Evolutionary conservation across 2,888 invertebrate species (phyloP).

Genomic region (Branchellion lobata): DNA sequence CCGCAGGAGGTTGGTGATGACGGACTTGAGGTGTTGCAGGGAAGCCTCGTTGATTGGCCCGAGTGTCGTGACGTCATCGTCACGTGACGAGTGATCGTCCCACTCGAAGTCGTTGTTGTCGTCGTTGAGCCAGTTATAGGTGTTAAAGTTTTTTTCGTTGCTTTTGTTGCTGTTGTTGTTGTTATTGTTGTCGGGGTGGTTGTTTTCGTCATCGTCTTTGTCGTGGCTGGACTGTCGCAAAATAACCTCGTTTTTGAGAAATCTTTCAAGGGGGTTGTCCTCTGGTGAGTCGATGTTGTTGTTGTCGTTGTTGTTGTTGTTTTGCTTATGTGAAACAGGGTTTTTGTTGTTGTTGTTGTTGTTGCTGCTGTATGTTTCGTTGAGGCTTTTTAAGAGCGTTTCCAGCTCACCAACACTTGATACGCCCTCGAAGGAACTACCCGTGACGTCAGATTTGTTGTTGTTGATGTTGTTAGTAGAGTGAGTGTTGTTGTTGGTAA

Average conservation of each 20-base stretch:
- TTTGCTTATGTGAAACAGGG: not conserved
- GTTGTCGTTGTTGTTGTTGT: not conserved
- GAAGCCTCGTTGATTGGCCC: not conserved
- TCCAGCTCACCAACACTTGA: conserved; percentile 1
- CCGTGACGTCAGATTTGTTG: not conserved
- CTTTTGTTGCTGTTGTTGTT: not conserved
- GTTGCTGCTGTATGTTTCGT: not conserved
- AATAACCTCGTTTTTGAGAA: conserved; percentile 31
- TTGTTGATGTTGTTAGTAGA: not conserved
- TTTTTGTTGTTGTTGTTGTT: not conserved
- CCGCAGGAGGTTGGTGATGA: conserved; percentile 23
- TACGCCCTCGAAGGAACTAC: not conserved
- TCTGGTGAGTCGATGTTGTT: conserved; percentile 28
- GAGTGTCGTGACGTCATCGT: not conserved
- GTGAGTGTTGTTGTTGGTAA: not conserved
- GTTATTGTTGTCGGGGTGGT: not conserved
- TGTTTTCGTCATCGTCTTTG: conserved; percentile 1
- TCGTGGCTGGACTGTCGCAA: conserved; percentile 3
- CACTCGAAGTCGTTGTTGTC: conserved; percentile 9
- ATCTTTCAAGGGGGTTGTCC: conserved; percentile 30
- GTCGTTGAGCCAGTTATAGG: not conserved
- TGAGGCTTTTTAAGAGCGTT: not conserved
- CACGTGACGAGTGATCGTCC: no score
- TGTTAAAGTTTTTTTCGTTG: not conserved
- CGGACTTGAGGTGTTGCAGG: conserved; percentile 10